phyloP scores from a whole-genome alignment of 2,113 vertebrate species.

The Hydrochoerus hydrochaeris region DNA sequence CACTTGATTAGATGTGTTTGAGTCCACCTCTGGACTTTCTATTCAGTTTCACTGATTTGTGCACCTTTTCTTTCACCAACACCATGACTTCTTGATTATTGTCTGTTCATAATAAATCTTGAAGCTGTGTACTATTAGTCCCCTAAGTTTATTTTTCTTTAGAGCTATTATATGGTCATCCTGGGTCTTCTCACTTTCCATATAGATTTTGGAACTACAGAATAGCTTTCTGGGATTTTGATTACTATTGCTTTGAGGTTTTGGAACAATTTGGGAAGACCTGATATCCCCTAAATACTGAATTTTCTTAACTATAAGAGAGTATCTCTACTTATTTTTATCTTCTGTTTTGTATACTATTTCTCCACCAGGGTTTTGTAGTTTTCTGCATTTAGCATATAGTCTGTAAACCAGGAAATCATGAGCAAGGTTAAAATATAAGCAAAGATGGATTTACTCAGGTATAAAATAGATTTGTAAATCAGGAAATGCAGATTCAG shows the following conservation, averaged over 20 bases:
- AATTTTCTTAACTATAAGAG: background rate
- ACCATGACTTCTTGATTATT: background rate
- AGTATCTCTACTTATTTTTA: background rate
- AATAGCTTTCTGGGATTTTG: background rate
- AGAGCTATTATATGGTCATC: background rate
- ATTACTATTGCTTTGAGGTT: background rate
- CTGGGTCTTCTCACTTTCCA: background rate
- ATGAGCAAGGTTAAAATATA: background rate
- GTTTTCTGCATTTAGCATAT: background rate
- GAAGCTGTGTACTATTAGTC: background rate
- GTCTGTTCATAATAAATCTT: background rate
- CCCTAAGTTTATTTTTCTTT: background rate
- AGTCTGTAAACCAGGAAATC: background rate
- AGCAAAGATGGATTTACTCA: background rate
- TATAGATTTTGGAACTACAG: background rate
- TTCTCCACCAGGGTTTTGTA: slow-evolving; percentile 6
- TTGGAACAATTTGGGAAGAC: background rate
- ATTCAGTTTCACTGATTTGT: background rate
- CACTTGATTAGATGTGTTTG: background rate
- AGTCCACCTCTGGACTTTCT: background rate
- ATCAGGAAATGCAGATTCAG: background rate
- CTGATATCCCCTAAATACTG: background rate
- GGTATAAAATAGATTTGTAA: background rate
- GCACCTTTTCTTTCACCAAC: background rate
- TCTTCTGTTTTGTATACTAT: background rate